A percentile compares a stretch with the other conserved stretches of the same genome.
These are phyloP conservation scores for Vireo griseus DNA, from an alignment of 2,797 vertebrate genomes.

Conservation along the genomic window DNA sequence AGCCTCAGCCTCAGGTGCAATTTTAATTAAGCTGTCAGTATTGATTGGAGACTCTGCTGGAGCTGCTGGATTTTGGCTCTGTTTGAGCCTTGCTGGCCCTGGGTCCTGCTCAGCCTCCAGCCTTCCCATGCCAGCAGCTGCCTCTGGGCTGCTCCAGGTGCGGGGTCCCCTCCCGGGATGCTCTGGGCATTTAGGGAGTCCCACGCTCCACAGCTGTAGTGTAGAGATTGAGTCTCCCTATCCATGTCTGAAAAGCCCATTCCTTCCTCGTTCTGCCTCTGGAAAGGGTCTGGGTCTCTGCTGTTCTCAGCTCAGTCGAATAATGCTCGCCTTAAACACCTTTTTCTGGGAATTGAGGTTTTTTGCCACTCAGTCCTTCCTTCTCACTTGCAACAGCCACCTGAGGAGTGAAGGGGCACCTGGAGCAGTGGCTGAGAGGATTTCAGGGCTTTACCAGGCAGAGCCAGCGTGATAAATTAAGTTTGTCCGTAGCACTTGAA, in stretches of 20 bases:
- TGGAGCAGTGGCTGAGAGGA: neutral
- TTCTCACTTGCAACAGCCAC: neutral
- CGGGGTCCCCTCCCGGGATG: rapidly evolving
- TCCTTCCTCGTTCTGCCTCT: neutral
- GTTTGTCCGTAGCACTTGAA: neutral
- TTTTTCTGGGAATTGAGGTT: neutral
- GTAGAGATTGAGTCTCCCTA: neutral
- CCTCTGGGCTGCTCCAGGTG: neutral
- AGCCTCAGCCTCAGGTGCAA: neutral
- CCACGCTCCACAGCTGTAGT: neutral
- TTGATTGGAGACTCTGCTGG: neutral
- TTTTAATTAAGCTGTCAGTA: neutral
- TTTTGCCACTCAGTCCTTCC: neutral
- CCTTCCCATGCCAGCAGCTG: rapidly evolving
- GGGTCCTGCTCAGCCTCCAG: neutral
- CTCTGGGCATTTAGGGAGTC: neutral
- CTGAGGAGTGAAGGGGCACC: rapidly evolving
- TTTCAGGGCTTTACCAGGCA: neutral
- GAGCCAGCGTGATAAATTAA: rapidly evolving
- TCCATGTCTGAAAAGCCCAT: neutral
- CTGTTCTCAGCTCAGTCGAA: neutral
- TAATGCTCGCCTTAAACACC: neutral
- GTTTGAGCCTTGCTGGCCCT: neutral
- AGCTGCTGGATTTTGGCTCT: neutral
- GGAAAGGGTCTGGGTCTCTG: neutral